phyloP scores from a whole-genome alignment of 2,797 vertebrate species.

The Sebastes vulpes region DNA sequence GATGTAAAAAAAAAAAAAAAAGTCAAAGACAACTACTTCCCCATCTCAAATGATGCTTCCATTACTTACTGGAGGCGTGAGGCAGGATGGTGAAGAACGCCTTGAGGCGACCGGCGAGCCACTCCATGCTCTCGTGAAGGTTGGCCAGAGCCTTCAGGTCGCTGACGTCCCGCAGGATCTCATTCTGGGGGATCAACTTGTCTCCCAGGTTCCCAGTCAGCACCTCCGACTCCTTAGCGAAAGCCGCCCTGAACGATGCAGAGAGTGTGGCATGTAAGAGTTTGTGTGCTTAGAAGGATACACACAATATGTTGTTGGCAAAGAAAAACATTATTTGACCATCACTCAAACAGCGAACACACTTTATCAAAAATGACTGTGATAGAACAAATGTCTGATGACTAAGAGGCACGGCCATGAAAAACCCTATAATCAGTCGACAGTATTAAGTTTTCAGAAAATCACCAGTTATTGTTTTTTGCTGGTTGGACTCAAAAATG shows the following conservation, averaged over 20 bases:
- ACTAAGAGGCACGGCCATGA: background rate
- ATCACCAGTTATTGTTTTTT: conserved; percentile 12
- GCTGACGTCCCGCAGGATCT: conserved; percentile 95
- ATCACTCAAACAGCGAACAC: background rate
- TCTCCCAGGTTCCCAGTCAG: conserved; percentile 97
- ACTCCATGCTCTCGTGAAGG: conserved; percentile 98
- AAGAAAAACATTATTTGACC: conserved; percentile 2
- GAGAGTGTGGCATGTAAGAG: background rate
- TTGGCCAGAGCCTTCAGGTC: conserved; percentile 98
- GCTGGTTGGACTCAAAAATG: conserved; percentile 2
- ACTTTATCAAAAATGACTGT: background rate
- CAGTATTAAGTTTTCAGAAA: conserved; percentile 2
- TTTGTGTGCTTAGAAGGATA: background rate
- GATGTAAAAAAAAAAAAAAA: background rate
- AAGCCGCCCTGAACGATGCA: conserved; percentile 89
- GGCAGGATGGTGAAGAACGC: conserved; percentile 90
- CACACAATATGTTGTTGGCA: background rate
- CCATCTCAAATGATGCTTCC: background rate
- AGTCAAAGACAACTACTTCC: background rate
- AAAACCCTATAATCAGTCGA: conserved; percentile 14
- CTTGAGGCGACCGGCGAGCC: conserved; percentile 92
- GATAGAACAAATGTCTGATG: background rate
- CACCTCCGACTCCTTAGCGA: conserved; percentile 97
- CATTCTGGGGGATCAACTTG: conserved; percentile 95
- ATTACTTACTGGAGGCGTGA: conserved; percentile 88